Base-by-base conservation (phyloP, 2,113 vertebrate genomes). In the Tor tambroides region DNA sequence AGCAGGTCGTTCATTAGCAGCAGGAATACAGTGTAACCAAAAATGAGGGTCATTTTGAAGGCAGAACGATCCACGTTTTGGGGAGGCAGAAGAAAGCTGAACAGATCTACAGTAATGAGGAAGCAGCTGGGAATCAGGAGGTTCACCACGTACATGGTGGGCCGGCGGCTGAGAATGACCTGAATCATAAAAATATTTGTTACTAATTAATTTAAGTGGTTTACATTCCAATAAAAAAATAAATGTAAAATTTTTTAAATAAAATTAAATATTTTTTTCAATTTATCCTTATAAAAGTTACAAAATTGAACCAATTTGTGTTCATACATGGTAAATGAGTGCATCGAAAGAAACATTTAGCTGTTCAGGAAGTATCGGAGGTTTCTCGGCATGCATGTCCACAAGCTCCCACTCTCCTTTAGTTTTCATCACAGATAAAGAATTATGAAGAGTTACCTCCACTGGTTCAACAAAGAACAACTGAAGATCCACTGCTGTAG, bases 31-130 rank as follows among this genome's bases (percentile, higher is more conserved):
- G 94, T 95, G 92, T 96, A 96, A 67, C 95, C 96, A 89, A 96
- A 87, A 74, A 96, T 95, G 30, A 96, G 93, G 0, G 95, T 96
- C 92, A 96, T 96, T 92, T 95, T 96, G 85, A 96, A 96, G 32
- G 94, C 87, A 0, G 94, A 95, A 0, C 93, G 89, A 85, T 93
- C 96, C 19, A 91, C 87, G 2, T 35, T 92, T 79, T 95, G 93
- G 19, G 93, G 91, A 0, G 95, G 95, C 43, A 96, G 90, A 71
- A 94, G 93, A 92, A 96, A 96, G 88, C 95, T 97, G 87, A 96
- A 92, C 84, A 95, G 87, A 4, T 96, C 95, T 9, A 94, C 93
- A 9, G 93, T 91, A 54, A 95, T 92, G 56, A 95, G 94, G 89
- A 96, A 95, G 80, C 91, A 92, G 87, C 95, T n/a, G n/a, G n/a